Evolutionary conservation across 2,888 invertebrate genomes (phyloP).

Genomic region (Caenorhabditis sp.): DNA sequence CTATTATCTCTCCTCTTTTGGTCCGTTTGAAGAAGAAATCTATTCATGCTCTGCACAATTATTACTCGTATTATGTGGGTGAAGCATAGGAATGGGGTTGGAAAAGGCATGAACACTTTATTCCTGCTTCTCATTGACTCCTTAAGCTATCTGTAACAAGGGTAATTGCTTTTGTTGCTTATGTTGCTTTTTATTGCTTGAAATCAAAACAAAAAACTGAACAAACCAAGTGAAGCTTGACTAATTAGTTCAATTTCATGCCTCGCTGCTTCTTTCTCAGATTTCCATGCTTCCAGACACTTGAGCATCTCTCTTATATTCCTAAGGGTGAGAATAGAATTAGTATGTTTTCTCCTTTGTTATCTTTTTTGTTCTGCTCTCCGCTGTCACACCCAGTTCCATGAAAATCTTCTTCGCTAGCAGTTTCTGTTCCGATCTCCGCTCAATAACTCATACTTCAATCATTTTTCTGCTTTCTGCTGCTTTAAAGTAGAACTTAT

Average conservation of each 20-base stretch:
- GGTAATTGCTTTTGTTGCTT: background rate
- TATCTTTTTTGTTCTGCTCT: background rate
- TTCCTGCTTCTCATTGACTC: too few species aligned
- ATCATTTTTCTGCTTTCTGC: slow-evolving; percentile 34
- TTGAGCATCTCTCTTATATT: slow-evolving; percentile 30
- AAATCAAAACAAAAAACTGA: background rate
- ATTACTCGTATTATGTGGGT: slow-evolving; percentile 35
- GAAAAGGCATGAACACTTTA: too few species aligned
- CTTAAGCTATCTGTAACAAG: background rate
- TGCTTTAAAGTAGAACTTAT: slow-evolving; percentile 54
- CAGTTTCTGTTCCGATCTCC: background rate
- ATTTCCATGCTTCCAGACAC: slow-evolving; percentile 39
- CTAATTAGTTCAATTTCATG: slow-evolving; percentile 60
- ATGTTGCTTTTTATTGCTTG: background rate
- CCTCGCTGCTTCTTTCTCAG: slow-evolving; percentile 40
- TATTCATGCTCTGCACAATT: slow-evolving; percentile 51
- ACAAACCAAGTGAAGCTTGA: slow-evolving; percentile 43
- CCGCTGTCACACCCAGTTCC: background rate
- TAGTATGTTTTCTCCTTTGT: slow-evolving; percentile 1
- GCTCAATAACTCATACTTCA: slow-evolving; percentile 21
- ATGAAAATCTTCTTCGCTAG: background rate
- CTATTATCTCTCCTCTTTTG: slow-evolving; percentile 43
- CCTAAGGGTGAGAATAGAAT: slow-evolving; percentile 19
- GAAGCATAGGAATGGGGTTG: slow-evolving; percentile 4
- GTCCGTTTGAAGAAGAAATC: slow-evolving; percentile 12